Evolutionary conservation across 2,888 invertebrate species (phyloP).

Genomic region (Aphodius sticticus): DNA sequence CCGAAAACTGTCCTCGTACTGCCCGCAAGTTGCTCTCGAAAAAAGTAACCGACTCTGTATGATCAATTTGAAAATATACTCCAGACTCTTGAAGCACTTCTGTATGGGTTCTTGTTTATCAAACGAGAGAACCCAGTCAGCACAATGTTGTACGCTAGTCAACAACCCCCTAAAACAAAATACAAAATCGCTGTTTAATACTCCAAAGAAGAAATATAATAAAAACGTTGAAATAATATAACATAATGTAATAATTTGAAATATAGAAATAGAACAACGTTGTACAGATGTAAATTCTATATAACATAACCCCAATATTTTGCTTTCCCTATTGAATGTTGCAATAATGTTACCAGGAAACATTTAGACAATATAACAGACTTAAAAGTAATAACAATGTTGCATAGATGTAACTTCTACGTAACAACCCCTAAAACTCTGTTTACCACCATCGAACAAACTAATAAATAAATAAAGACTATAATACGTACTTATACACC

Average conservation of each 20-base stretch:
- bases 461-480: no score
- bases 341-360: no score
- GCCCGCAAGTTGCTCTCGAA: constrained; percentile 85
- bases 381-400: no score
- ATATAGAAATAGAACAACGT: not conserved
- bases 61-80: constrained; percentile 91
- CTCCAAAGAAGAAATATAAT: no score
- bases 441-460: no score
- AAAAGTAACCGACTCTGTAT: constrained; percentile 88
- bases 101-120: constrained; percentile 90
- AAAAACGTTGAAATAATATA: constrained; percentile 10
- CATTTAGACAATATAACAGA: no score
- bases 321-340: no score
- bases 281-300: not conserved
- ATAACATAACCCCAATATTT: not conserved
- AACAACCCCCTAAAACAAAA: constrained; percentile 75
- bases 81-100: constrained; percentile 88
- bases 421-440: no score
- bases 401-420: no score
- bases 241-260: not conserved
- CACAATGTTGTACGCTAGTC: constrained; percentile 89
- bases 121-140: constrained; percentile 84
- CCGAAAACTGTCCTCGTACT: constrained; percentile 88
- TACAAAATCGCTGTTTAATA: no score
- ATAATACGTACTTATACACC: constrained; percentile 81